Percentiles rank a stretch among this genome's conserved stretches.
Evolutionary conservation across 2,888 invertebrate genomes (phyloP).

Genomic region (Eupithecia inturbata): DNA sequence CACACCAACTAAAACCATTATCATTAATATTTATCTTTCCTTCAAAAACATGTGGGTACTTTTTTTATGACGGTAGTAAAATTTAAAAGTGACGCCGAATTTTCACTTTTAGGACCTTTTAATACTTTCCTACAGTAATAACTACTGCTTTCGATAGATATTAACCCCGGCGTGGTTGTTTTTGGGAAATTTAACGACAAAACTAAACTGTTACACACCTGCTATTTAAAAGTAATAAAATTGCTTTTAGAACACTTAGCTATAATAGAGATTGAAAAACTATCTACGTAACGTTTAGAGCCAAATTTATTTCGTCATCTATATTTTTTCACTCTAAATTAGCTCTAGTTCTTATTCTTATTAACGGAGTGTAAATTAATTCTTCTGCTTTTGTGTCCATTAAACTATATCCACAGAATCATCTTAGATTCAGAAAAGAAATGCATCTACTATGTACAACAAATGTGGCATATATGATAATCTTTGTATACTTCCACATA

Average conservation of each 20-base stretch:
- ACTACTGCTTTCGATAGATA: constrained; percentile 27
- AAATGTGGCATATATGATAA: constrained; percentile 15
- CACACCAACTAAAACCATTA: constrained; percentile 24
- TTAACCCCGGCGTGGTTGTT: constrained; percentile 32
- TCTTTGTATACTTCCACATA: constrained; percentile 46
- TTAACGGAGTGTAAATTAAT: not conserved
- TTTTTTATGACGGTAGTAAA: constrained; percentile 13
- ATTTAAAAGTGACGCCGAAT: constrained; percentile 12
- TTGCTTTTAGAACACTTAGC: constrained; percentile 67
- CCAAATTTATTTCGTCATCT: not conserved
- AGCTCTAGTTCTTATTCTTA: not conserved
- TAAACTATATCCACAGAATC: not conserved
- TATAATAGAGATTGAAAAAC: constrained; percentile 68
- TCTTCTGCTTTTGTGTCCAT: not conserved
- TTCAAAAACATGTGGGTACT: constrained; percentile 3
- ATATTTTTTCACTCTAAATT: not conserved
- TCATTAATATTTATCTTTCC: constrained; percentile 15
- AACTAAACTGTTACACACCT: constrained; percentile 64
- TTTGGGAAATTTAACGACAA: constrained; percentile 64
- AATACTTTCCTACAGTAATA: constrained; percentile 15
- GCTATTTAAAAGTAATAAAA: constrained; percentile 80
- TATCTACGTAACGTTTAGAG: not conserved
- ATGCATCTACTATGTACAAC: not conserved
- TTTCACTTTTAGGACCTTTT: constrained; percentile 15
- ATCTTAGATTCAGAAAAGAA: not conserved